phyloP scores from a whole-genome alignment of 2,113 vertebrate genomes.

The Poicephalus gulielmi region DNA sequence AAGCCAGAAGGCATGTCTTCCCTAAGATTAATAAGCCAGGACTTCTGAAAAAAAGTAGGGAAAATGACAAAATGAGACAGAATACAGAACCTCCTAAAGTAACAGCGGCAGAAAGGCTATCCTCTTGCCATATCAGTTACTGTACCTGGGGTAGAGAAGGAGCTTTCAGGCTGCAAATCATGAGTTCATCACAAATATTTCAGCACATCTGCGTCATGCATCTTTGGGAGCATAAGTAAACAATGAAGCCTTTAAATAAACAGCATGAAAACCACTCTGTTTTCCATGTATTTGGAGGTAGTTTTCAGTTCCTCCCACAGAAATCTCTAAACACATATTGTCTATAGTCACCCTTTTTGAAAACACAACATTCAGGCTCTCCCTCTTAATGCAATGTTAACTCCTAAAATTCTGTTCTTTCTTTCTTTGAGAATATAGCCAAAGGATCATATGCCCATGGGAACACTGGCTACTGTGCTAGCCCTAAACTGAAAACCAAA shows the following conservation, averaged over 20 bases:
- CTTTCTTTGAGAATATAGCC: not conserved
- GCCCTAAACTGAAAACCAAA: not conserved
- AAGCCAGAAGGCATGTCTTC: not conserved
- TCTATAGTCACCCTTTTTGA: not conserved
- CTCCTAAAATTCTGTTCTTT: not conserved
- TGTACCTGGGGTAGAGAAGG: not conserved
- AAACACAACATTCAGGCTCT: not conserved
- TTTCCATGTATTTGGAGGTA: not conserved
- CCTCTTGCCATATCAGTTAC: not conserved
- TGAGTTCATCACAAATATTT: not conserved
- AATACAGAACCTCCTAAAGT: not conserved
- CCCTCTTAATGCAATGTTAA: not conserved
- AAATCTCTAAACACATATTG: not conserved
- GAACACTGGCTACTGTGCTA: not conserved
- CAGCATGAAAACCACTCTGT: not conserved
- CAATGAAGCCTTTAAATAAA: not conserved
- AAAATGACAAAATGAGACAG: not conserved
- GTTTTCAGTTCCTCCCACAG: not conserved
- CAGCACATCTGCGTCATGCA: not conserved
- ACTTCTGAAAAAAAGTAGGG: not conserved
- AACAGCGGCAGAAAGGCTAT: not conserved
- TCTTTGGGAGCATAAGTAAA: not conserved
- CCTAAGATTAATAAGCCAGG: not conserved
- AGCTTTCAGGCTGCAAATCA: not conserved
- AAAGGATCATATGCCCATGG: rapidly evolving